Evolutionary conservation across 2,888 invertebrate species (phyloP), one percentile per base, ranked within the genome.

Genomic region (Neoaliturus tenellus): DNA sequence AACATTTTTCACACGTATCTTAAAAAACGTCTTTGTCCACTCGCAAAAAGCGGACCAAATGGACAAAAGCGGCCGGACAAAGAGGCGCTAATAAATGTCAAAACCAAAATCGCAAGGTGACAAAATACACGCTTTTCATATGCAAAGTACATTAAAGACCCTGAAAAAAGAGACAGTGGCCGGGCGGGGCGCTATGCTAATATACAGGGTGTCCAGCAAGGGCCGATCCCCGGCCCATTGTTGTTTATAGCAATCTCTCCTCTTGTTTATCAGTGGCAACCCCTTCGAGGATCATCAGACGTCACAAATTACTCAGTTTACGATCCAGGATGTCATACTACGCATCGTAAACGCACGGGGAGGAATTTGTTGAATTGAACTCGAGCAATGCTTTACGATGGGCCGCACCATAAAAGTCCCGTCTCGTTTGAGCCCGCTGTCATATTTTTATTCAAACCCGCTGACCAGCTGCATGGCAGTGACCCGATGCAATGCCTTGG

Each of bases 141-240:
- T 62, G 62, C 31, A 62, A 62, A 62, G 3, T 14, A 62, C 62
- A 28, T 62, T 62, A 62, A 62, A 62, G 28, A 62, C 62, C 62
- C 62, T 14, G 62, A 28, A 62, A 62, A 62, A 28, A 4, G 17
- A n/a, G 48, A 48, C 48, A 20, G 62, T 12, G 31, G 62, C 28
- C n/a, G n/a, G n/a, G n/a, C n/a, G n/a, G n/a, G n/a, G n/a, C 28
- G n/a, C 62, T 62, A 62, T 62, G 62, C 62, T 62, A 62, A 62
- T 62, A 14, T 8, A 51, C n/a, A 23, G 51, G 51, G 51, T 51
- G 67, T 67, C 33, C 35, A 33, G 58, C 58, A 58, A 67, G 31
- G 62, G 67, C 14, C 31, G 67, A 3, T n/a, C n/a, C n/a, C n/a
- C n/a, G n/a, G n/a, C n/a, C n/a, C n/a, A n/a, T 58, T 58, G 23